Percentiles rank a stretch among this genome's conserved stretches.
phyloP scores from a whole-genome alignment of 2,797 vertebrate genomes.

The Novumbra hubbsi region DNA sequence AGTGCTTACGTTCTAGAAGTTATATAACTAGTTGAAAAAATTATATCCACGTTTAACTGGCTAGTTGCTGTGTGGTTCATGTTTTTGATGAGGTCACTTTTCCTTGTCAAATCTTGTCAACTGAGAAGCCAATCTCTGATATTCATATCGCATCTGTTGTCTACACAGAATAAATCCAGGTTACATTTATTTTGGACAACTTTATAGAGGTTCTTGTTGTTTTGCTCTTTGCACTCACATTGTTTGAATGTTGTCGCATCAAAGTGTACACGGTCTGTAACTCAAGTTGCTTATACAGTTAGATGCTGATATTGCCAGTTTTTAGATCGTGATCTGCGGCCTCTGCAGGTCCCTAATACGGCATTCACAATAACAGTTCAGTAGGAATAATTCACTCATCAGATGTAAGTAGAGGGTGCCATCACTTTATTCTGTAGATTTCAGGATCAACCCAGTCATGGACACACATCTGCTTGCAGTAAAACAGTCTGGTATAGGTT shows the following conservation, averaged over 20 bases:
- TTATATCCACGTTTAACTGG: background rate
- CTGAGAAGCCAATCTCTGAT: background rate
- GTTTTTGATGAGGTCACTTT: background rate
- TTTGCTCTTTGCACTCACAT: background rate
- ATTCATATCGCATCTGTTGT: background rate
- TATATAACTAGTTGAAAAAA: background rate
- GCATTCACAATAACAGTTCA: background rate
- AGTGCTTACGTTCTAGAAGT: too few species aligned
- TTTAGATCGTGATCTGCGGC: background rate
- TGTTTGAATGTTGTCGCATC: background rate
- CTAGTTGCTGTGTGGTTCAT: too few species aligned
- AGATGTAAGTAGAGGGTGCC: background rate
- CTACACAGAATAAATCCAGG: background rate
- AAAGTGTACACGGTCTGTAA: background rate
- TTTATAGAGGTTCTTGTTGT: background rate
- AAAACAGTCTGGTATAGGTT: background rate
- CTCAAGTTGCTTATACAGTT: background rate
- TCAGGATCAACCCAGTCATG: background rate
- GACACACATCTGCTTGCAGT: conserved; percentile 1
- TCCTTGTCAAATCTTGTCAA: background rate
- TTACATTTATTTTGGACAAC: background rate
- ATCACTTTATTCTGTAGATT: background rate
- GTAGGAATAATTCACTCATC: background rate
- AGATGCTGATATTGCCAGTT: background rate
- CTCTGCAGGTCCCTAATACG: background rate